Percentiles rank a stretch among this genome's conserved stretches.
Evolutionary conservation across 2,888 invertebrate genomes (phyloP).

Genomic region (Spicauda simplicius): DNA sequence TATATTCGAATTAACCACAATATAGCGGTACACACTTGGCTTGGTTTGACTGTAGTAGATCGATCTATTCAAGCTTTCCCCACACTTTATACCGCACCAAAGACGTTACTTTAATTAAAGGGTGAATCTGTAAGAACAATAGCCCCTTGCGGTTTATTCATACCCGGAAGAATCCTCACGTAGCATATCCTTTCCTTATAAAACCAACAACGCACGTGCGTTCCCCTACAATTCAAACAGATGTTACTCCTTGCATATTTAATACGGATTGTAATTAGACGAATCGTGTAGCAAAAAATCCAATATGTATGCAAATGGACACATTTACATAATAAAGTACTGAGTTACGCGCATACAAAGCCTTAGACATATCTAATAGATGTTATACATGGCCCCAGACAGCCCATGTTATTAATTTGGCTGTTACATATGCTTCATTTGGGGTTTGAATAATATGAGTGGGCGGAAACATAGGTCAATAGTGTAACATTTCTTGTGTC

Average conservation of each 20-base stretch:
- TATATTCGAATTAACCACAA: too few relatives aligned
- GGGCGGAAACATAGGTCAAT: constrained; percentile 69
- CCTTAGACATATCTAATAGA: constrained; percentile 17
- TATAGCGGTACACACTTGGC: neutral
- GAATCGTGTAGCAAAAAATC: constrained; percentile 48
- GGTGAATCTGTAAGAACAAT: constrained; percentile 31
- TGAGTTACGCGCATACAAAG: constrained; percentile 35
- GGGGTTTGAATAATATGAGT: constrained; percentile 59
- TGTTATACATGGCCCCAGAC: constrained; percentile 37
- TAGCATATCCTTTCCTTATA: constrained; percentile 31
- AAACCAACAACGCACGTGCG: constrained; percentile 21
- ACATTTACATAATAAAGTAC: constrained; percentile 63
- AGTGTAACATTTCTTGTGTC: constrained; percentile 43
- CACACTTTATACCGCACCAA: neutral
- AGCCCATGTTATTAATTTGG: constrained; percentile 62
- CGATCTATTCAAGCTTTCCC: constrained; percentile 2
- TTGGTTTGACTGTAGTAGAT: neutral
- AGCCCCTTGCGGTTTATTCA: constrained; percentile 28
- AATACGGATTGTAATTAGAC: constrained; percentile 46
- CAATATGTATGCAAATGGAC: constrained; percentile 60
- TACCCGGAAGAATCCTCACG: constrained; percentile 33
- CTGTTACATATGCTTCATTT: constrained; percentile 60
- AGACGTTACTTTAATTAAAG: constrained; percentile 29
- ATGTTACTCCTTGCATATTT: constrained; percentile 35
- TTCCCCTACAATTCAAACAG: constrained; percentile 27